phyloP scores from a whole-genome alignment of 1,140 invertebrate genomes.

The Trichonephila clavata region DNA sequence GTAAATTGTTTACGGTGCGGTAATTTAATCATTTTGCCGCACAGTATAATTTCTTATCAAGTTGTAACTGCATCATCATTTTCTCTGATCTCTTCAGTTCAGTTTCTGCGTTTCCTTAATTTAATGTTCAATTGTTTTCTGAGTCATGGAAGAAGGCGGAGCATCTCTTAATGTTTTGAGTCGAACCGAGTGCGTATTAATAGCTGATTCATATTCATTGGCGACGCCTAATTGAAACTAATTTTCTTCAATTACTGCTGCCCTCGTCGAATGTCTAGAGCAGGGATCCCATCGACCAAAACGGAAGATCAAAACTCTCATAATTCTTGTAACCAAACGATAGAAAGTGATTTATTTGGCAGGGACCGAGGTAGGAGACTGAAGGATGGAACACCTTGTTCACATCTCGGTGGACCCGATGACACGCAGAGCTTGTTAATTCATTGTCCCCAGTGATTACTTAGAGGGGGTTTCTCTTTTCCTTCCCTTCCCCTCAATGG shows the following conservation, averaged over 20 bases:
- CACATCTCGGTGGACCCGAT: conserved; percentile 54
- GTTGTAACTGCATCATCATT: background rate
- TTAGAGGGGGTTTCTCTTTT: no score
- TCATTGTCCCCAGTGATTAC: conserved; percentile 31
- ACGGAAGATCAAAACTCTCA: conserved; percentile 63
- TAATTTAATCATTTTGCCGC: background rate
- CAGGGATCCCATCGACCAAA: conserved; percentile 50
- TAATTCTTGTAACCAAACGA: conserved; percentile 69
- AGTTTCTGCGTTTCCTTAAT: conserved; percentile 34
- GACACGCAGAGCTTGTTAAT: conserved; percentile 74
- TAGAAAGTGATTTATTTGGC: conserved; percentile 75
- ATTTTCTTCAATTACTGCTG: conserved; percentile 65
- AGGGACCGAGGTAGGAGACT: conserved; percentile 46
- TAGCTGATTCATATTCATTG: conserved; percentile 42
- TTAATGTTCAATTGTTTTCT: conserved; percentile 52
- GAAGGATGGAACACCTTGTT: conserved; percentile 23
- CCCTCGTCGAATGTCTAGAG: conserved; percentile 23
- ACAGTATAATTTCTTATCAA: conserved; percentile 14
- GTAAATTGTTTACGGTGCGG: background rate
- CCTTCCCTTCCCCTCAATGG: background rate
- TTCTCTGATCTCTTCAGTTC: background rate
- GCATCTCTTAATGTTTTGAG: conserved; percentile 1
- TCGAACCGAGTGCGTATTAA: background rate
- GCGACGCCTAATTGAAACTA: conserved; percentile 70
- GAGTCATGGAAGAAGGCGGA: conserved; percentile 36